These are phyloP conservation scores for Thaumatotibia leucotreta DNA, from an alignment of 1,140 invertebrate genomes.

Conservation along the genomic window DNA sequence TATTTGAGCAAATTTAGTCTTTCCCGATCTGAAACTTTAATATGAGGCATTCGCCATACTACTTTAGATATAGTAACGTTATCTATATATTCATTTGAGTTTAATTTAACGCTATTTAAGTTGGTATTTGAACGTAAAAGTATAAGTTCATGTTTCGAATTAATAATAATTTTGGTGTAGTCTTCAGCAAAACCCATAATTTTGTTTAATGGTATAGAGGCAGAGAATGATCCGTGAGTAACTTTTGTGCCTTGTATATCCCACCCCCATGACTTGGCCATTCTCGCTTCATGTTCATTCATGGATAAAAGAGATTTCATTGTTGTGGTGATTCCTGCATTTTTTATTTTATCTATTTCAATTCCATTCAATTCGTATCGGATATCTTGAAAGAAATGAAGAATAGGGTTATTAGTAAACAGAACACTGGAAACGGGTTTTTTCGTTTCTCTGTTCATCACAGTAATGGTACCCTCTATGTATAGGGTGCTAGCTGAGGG, in stretches of 20 bases:
- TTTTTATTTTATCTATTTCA: conserved; percentile 60
- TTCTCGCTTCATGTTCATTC: conserved; percentile 19
- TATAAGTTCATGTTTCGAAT: conserved; percentile 68
- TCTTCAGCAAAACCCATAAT: conserved; percentile 69
- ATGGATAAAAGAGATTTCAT: conserved; percentile 48
- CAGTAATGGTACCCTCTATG: not conserved
- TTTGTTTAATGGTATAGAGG: conserved; percentile 51
- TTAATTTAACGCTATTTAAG: conserved; percentile 19
- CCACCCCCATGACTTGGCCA: conserved; percentile 22
- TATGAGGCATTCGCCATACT: conserved; percentile 27
- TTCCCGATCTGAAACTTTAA: conserved; percentile 26
- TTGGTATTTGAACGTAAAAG: conserved; percentile 47
- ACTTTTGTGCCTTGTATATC: conserved; percentile 11
- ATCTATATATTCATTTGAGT: not conserved
- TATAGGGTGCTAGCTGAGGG: not conserved
- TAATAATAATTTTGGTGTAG: conserved; percentile 64
- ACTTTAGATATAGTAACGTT: conserved; percentile 18
- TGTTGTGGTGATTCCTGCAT: conserved; percentile 51
- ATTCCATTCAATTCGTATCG: conserved; percentile 64
- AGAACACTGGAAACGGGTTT: conserved; percentile 18
- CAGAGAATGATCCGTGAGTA: conserved; percentile 38
- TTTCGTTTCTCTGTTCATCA: conserved; percentile 15
- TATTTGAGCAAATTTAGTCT: conserved; percentile 26
- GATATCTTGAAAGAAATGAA: conserved; percentile 67
- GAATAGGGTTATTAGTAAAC: conserved; percentile 52